A percentile compares a stretch with the other conserved stretches of the same genome.
These are phyloP conservation scores for Perodicticus potto DNA, from an alignment of 2,797 vertebrate genomes.

Conservation along the genomic window DNA sequence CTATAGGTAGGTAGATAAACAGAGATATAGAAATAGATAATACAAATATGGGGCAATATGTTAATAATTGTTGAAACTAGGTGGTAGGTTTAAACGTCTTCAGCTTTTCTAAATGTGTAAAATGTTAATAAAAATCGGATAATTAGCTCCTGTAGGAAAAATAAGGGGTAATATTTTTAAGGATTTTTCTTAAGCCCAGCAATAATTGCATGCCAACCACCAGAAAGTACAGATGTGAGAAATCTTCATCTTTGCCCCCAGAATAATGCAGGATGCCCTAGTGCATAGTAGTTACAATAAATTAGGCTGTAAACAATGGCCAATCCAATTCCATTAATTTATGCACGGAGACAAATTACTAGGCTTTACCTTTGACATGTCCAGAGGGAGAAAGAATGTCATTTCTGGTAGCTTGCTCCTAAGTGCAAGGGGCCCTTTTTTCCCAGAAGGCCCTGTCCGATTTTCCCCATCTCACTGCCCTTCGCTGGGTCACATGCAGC, in stretches of 20 bases:
- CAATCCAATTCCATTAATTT: neutral
- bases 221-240: conserved; percentile 15
- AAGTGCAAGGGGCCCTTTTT: neutral
- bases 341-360: neutral
- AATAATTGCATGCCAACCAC: neutral
- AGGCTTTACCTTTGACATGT: neutral
- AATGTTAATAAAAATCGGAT: neutral
- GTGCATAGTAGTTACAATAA: neutral
- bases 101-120: conserved; percentile 26
- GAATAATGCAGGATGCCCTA: neutral
- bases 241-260: neutral
- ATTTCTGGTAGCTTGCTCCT: neutral
- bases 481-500: neutral
- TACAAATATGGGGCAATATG: neutral
- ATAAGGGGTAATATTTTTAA: conserved; percentile 1
- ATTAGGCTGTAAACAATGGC: neutral
- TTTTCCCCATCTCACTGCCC: neutral
- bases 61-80: neutral
- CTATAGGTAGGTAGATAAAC: neutral
- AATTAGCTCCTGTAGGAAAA: neutral
- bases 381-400: conserved; percentile 3
- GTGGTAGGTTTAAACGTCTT: conserved; percentile 13
- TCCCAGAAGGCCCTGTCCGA: neutral
- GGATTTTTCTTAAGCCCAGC: neutral
- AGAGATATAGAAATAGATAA: neutral